Base-by-base conservation (phyloP, 2,797 vertebrate species). In the Halcyon leucocephala region DNA sequence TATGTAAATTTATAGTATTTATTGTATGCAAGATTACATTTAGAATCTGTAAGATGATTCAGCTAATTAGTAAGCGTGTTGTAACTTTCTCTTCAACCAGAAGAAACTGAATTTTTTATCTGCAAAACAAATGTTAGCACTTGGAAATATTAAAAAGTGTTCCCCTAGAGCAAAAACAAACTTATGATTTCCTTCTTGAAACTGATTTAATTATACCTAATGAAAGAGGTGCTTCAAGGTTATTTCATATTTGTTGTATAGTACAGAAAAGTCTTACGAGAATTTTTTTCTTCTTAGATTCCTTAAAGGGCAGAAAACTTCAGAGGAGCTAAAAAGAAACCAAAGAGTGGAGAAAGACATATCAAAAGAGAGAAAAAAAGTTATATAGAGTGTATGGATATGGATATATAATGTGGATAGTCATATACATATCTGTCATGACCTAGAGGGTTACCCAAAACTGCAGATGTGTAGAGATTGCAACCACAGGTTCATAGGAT, bases 401-500 rank as follows among this genome's bases (percentile, higher is more conserved):
- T 46, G 48, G 48, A 26, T 69, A 22, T 24, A 46, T n/a, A 10
- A 33, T 25, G 7, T 49, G 5, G 4, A 24, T 14, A 78, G 26
- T 54, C 20, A n/a, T 42, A 60, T 9, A 42, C 19, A 19, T 17
- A 54, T 39, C 8, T 70, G 8, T 44, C 67, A 41, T 1, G 2
- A 48, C 8, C 16, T 62, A 41, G 85, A 74, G 44, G 2, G 2
- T 82, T 76, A 42, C 4, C 16, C 12, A 65, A n/a, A 46, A n/a
- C 18, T 44, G 7, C 3, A 1, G 4, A 3, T 48, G 4, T 29
- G 9, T 18, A 55, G 8, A 61, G 20, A 29, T 20, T 73, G 13
- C 7, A 66, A 29, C 3, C 1, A 1, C 4, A 3, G 1, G 5
- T 51, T 42, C 10, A 42, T 4, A 37, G 7, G 54, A 57, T 61